These are phyloP conservation scores for Torymus texanus DNA, from an alignment of 2,888 invertebrate genomes.

Conservation along the genomic window DNA sequence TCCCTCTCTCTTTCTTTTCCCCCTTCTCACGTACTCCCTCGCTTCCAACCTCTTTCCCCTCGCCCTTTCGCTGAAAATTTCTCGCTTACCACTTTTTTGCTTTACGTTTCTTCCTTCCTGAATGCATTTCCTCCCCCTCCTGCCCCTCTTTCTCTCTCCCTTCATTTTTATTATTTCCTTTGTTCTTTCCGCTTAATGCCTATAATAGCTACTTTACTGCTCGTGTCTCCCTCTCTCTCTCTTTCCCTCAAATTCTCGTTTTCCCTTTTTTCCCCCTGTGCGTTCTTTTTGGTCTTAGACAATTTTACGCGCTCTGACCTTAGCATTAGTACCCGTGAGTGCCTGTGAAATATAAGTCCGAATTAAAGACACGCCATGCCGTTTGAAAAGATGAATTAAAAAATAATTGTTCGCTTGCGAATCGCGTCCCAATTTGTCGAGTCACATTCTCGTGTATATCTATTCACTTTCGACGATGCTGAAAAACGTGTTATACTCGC, in stretches of 20 bases:
- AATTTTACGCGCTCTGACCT: conserved; percentile 29
- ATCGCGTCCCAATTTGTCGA: too few relatives aligned
- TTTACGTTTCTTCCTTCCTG: conserved; percentile 44
- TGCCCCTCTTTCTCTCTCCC: conserved; percentile 21
- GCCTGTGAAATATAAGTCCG: too few relatives aligned
- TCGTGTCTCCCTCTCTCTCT: not conserved
- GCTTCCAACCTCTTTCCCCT: conserved; percentile 5
- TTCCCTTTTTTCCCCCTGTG: not conserved
- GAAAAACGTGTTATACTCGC: too few relatives aligned
- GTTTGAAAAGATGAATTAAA: too few relatives aligned
- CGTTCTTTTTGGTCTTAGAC: conserved; percentile 28
- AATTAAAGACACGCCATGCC: too few relatives aligned
- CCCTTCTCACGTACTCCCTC: not conserved
- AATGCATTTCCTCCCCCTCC: conserved; percentile 53
- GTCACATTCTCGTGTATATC: too few relatives aligned
- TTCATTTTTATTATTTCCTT: conserved; percentile 50
- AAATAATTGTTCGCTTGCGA: too few relatives aligned
- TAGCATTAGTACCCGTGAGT: too few relatives aligned
- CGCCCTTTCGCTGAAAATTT: conserved; percentile 42
- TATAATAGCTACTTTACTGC: conserved; percentile 46
- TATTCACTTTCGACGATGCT: too few relatives aligned
- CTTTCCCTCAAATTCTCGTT: not conserved
- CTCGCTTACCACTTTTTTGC: conserved; percentile 51
- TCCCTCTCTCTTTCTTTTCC: not conserved
- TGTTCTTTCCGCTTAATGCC: conserved; percentile 47